These are phyloP conservation scores for Morelia viridis DNA, from an alignment of 2,797 vertebrate genomes.

Conservation along the genomic window DNA sequence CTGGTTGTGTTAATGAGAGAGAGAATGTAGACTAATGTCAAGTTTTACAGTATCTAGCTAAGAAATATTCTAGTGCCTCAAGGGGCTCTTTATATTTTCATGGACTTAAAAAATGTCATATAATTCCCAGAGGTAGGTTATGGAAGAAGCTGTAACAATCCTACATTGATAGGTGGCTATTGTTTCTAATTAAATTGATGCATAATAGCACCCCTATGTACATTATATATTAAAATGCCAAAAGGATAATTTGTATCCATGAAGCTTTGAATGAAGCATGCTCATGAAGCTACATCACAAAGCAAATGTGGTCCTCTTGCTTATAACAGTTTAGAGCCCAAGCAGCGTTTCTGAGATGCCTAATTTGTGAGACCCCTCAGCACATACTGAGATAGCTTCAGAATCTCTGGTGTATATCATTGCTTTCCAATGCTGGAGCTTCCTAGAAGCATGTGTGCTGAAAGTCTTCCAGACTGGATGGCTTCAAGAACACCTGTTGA, in stretches of 20 bases:
- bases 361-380: not conserved
- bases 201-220: not conserved
- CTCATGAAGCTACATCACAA: not conserved
- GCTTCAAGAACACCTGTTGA: not conserved
- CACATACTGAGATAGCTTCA: not conserved
- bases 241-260: not conserved
- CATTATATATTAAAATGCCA: not conserved
- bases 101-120: not conserved
- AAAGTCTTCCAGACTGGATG: not conserved
- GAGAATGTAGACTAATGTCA: not conserved
- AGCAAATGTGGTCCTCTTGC: not conserved
- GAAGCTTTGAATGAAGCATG: not conserved
- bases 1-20: not conserved
- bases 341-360: not conserved
- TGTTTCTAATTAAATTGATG: not conserved
- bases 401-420: not conserved
- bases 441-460: not conserved
- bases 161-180: not conserved
- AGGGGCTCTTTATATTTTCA: not conserved
- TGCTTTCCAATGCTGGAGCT: not conserved
- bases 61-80: not conserved
- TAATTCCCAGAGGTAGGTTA: not conserved
- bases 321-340: not conserved
- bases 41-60: not conserved
- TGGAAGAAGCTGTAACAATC: not conserved